Evolutionary conservation across 2,113 vertebrate genomes (phyloP).

Genomic region (Mustela lutreola): DNA sequence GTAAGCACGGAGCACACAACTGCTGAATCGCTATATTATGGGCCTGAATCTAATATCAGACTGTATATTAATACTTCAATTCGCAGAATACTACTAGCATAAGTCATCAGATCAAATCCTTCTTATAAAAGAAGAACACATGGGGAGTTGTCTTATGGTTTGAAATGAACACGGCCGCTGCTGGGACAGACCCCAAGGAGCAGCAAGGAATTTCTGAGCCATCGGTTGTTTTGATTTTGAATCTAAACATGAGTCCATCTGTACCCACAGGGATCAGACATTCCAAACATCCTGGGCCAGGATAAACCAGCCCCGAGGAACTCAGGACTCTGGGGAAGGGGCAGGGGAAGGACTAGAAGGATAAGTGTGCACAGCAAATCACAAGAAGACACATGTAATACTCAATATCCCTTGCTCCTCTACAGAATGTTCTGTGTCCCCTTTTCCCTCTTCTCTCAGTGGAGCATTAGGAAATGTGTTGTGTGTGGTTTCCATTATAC

Average conservation of each 20-base stretch:
- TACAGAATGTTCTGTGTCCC: background rate
- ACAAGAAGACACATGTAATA: background rate
- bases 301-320: background rate
- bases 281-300: too few relatives aligned
- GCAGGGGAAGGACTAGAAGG: background rate
- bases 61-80: background rate
- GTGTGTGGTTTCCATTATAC: background rate
- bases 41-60: background rate
- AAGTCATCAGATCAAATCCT: background rate
- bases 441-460: background rate
- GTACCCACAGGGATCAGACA: background rate
- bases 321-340: too few relatives aligned
- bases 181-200: rapidly evolving
- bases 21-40: background rate
- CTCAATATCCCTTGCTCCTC: background rate
- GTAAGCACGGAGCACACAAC: background rate
- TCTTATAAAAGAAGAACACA: background rate
- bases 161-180: background rate
- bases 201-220: too few relatives aligned
- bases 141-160: too few relatives aligned
- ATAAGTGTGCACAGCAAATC: background rate
- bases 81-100: background rate
- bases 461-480: background rate
- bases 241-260: background rate
- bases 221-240: background rate